Percentiles rank a stretch among this genome's conserved stretches.
Evolutionary conservation across 2,113 vertebrate species (phyloP).

Genomic region (Pseudopipra pipra): DNA sequence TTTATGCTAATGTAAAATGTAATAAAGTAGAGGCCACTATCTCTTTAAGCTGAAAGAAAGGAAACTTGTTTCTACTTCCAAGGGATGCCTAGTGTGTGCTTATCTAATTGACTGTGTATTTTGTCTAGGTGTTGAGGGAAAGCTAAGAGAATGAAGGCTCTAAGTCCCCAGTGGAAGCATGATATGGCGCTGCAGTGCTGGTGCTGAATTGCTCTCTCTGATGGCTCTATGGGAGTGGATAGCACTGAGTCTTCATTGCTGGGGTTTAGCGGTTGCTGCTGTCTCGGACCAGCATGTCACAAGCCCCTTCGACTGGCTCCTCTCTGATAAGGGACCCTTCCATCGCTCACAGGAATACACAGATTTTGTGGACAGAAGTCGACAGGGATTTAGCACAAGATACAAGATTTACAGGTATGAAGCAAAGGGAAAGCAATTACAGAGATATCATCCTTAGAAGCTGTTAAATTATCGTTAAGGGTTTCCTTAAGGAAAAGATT

Average conservation of each 20-base stretch:
- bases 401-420: slow-evolving; percentile 99
- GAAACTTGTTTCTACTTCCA: slow-evolving; percentile 34
- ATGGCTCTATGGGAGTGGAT: slow-evolving; percentile 98
- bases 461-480: background rate
- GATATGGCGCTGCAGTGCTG: slow-evolving; percentile 85
- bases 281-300: slow-evolving; percentile 89
- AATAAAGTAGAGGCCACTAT: slow-evolving; percentile 15
- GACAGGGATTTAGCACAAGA: slow-evolving; percentile 96
- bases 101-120: slow-evolving; percentile 72
- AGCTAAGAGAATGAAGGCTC: slow-evolving; percentile 90
- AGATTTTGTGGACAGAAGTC: slow-evolving; percentile 97
- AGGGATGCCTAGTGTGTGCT: slow-evolving; percentile 57
- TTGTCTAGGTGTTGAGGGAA: slow-evolving; percentile 82
- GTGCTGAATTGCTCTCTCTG: slow-evolving; percentile 90
- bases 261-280: slow-evolving; percentile 85
- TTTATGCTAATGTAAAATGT: slow-evolving; percentile 35
- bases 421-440: slow-evolving; percentile 55
- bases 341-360: slow-evolving; percentile 97
- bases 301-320: slow-evolving; percentile 97
- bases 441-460: background rate
- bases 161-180: slow-evolving; percentile 86
- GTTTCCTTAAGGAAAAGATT: slow-evolving; percentile 42
- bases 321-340: slow-evolving; percentile 98
- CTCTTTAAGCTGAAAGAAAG: slow-evolving; percentile 40
- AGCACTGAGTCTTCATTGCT: slow-evolving; percentile 96